A percentile compares a stretch with the other conserved stretches of the same genome.
Conservation (phyloP, 2,797 vertebrate species). For the Semotilus atromaculatus region DNA sequence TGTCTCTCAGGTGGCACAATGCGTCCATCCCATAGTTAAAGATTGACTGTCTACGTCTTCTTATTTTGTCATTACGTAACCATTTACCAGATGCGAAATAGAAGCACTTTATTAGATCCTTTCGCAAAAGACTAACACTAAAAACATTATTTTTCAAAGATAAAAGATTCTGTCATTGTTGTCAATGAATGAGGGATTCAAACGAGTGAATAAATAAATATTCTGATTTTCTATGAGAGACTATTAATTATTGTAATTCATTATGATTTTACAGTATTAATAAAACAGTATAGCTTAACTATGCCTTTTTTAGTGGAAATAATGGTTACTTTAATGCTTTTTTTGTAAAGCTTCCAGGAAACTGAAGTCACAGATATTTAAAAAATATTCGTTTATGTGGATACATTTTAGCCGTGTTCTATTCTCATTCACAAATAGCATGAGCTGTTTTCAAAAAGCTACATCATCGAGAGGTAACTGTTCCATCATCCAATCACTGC, state of each 20-base stretch:
- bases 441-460: background rate
- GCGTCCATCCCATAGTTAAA: slow-evolving; percentile 67
- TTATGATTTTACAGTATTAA: background rate
- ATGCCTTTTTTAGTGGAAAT: too few relatives aligned
- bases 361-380: background rate
- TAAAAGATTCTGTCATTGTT: background rate
- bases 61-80: background rate
- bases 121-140: background rate
- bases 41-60: slow-evolving; percentile 62
- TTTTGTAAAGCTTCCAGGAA: too few relatives aligned
- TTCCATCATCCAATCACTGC: slow-evolving; percentile 45
- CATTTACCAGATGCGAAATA: background rate
- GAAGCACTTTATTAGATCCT: background rate
- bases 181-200: too few relatives aligned
- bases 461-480: background rate
- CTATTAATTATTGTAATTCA: too few relatives aligned
- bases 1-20: slow-evolving; percentile 42
- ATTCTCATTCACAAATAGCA: background rate
- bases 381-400: background rate
- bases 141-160: background rate
- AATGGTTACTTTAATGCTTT: too few relatives aligned
- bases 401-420: background rate
- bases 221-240: too few relatives aligned
- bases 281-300: background rate
- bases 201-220: background rate